Evolutionary conservation across 2,797 vertebrate genomes (phyloP), one percentile per base, ranked within the genome.

Genomic region (Leuciscus waleckii): DNA sequence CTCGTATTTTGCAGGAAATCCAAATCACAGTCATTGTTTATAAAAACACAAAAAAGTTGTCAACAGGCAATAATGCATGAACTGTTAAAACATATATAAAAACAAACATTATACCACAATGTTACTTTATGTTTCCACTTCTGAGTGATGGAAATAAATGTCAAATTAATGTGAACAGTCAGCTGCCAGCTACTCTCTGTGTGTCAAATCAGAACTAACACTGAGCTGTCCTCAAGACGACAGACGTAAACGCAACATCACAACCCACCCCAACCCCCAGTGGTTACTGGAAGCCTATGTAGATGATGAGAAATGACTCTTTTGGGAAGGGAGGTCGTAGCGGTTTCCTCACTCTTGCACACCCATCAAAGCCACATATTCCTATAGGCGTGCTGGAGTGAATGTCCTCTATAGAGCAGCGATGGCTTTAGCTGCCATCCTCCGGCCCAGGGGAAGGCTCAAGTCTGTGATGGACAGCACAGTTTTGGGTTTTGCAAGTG

Each of bases 401-500:
- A 32, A 56, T 21, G 61, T 56, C 6, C 67, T 82, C 91, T 95
- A 99, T 70, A 99, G 92, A 0, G 97, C 95, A 0, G 98, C 95
- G 0, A 99, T 97, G 88, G 98, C 98, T 93, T 99, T 99, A 87
- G 98, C 98, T 0, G 98, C 98, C 0, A 99, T 97, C 17, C 98
- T 96, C 77, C 98, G 96, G 4, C 98, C 98, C 90, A 99, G 94
- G 0, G 98, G 97, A 89, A 99, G 94, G 75, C 95, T 97, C 89
- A 99, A 95, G 90, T 99, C 98, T 0, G 98, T 98, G 94, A 99
- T 98, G 82, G 97, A 97, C 91, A 99, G 91, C 6, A 99, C 96
- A 0, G 97, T 97, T 92, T 95, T 97, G 70, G 98, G 98, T 85
- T 97, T 98, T 89, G 98, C 98, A 92, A 99, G 94, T 69, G 96